Base-by-base conservation (phyloP, 2,888 invertebrate species). In the Pteria penguin region DNA sequence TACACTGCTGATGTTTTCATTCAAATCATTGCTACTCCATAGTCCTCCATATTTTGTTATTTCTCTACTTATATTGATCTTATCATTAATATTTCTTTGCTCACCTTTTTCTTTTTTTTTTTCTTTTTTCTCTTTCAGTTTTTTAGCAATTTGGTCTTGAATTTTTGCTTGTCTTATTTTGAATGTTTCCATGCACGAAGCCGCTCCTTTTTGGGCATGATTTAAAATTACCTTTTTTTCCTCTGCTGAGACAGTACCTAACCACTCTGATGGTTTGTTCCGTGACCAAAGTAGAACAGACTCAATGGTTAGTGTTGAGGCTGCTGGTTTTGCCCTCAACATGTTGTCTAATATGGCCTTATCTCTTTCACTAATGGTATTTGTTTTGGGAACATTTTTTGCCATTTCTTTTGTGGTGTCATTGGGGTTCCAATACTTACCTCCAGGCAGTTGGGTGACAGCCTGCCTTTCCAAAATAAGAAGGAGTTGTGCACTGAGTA, bases 391-490 rank as follows among this genome's bases (percentile, higher is more conserved):
- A 11, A 61, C 45, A n/a, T 26, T 18, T 36, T 29, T 14, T n/a
- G 32, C 55, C 36, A 18, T 26, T 33, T 27, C n/a, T 29, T 33
- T 5, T n/a, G n/a, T 33, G 29, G 11, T 8, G 5, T 63, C 69
- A 36, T 26, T 27, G 33, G 74, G 74, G 3, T 72, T 27, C 29
- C 4, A 31, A 45, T 66, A 80, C 32, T 62, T 76, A 52, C 79
- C 77, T 36, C 72, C 77, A 26, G 76, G 69, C n/a, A 81, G 57
- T 52, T 79, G 77, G 26, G 79, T 75, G 36, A 77, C 66, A 8
- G 75, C 60, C 75, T 77, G 75, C n/a, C 75, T 14, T 4, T 66
- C 29, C n/a, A 77, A 54, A 26, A 79, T 18, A 32, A 75, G 66
- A 22, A 52, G 33, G 8, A 73, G 66, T 5, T 61, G 55, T 14